These are phyloP conservation scores for Nautilus pompilius DNA, from an alignment of 1,140 invertebrate species.

Conservation along the genomic window DNA sequence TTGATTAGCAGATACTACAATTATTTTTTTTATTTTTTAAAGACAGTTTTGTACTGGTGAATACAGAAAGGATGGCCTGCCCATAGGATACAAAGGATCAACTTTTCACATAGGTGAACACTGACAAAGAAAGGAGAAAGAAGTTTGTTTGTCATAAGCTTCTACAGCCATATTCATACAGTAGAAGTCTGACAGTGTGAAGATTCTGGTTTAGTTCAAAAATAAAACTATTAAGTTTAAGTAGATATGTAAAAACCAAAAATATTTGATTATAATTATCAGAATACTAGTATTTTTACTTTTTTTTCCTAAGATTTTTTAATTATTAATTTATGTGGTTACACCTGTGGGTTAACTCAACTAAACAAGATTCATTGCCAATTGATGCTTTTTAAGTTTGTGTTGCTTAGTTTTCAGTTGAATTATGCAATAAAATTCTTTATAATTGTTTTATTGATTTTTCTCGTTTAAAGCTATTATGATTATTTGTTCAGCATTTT, in stretches of 20 bases:
- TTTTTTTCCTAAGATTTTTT: neutral
- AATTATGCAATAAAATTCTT: too few species aligned
- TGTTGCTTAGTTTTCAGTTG: neutral
- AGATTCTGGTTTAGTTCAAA: neutral
- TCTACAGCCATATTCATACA: neutral
- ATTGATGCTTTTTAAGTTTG: neutral
- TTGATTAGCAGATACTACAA: neutral
- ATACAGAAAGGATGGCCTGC: constrained; percentile 81
- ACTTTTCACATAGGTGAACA: constrained; percentile 77
- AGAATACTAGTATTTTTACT: neutral
- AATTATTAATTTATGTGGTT: neutral
- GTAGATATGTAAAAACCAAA: too few species aligned
- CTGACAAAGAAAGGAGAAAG: neutral
- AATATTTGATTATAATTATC: neutral
- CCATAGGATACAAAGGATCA: constrained; percentile 92
- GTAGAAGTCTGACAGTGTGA: neutral
- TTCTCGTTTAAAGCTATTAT: too few species aligned
- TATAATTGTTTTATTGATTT: too few species aligned
- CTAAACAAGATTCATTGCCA: neutral
- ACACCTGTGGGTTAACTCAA: neutral
- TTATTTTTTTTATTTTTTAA: constrained; percentile 21
- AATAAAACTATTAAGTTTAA: neutral
- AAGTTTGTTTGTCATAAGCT: neutral
- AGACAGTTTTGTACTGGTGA: constrained; percentile 98
- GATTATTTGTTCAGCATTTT: too few species aligned